Evolutionary conservation across 30 jellyfish, hydroid and myxozoan species (phyloP).

Genomic region (Clytia hemisphaerica): DNA sequence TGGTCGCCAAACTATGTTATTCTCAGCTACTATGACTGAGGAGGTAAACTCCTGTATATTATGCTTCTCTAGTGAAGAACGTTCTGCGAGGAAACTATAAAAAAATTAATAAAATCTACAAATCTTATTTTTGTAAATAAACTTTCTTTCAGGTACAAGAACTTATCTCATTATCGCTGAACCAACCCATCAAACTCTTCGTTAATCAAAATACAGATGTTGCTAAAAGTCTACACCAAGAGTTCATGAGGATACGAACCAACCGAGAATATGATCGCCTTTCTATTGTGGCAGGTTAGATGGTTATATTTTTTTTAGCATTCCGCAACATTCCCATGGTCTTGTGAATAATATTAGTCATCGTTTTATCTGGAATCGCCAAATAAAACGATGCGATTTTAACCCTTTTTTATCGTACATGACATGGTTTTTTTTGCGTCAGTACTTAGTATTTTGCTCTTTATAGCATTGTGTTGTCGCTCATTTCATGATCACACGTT

Average conservation of each 20-base stretch:
- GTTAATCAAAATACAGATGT: conserved; percentile 88
- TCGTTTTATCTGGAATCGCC: not conserved
- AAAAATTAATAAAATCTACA: not conserved
- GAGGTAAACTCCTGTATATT: conserved; percentile 59
- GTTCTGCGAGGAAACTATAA: not conserved
- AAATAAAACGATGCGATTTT: no score
- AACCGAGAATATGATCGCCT: conserved; percentile 69
- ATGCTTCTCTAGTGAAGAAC: no score
- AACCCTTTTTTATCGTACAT: not conserved
- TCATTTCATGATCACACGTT: conserved; percentile 64
- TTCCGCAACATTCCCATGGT: not conserved
- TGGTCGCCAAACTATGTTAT: conserved; percentile 95
- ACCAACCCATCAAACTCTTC: conserved; percentile 80
- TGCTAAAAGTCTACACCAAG: conserved; percentile 84
- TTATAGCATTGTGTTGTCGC: conserved; percentile 83
- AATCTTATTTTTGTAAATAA: not conserved
- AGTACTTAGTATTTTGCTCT: not conserved
- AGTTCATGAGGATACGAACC: conserved; percentile 84
- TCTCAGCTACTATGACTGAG: conserved; percentile 98
- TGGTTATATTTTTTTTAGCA: not conserved
- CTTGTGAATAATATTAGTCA: no score
- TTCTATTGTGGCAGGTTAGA: conserved; percentile 84
- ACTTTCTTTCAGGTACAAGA: conserved; percentile 58
- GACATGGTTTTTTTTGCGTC: not conserved
- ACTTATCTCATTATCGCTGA: conserved; percentile 69